Percentiles rank a stretch among this genome's conserved stretches.
Evolutionary conservation across 2,888 invertebrate species (phyloP).

Genomic region (Mellilla xanthometata): DNA sequence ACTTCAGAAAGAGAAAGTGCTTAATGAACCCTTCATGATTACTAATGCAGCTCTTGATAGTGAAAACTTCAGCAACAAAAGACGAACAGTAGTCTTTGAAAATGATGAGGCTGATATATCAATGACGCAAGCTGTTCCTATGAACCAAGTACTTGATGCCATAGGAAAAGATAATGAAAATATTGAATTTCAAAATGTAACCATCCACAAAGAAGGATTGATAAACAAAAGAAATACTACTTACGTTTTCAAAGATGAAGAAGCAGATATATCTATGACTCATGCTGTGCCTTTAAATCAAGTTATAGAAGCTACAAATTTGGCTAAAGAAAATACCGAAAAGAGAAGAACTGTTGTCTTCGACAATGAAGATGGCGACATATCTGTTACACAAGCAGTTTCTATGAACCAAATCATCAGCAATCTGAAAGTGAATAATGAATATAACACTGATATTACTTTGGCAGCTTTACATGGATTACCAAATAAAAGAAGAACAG

Average conservation of each 20-base stretch:
- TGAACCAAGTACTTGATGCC: background rate
- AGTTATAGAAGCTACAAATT: background rate
- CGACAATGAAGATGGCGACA: slow-evolving; percentile 18
- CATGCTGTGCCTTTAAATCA: slow-evolving; percentile 8
- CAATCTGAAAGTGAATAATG: background rate
- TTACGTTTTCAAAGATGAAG: slow-evolving; percentile 18
- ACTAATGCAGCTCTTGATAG: too few species aligned
- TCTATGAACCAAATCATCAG: slow-evolving; percentile 18
- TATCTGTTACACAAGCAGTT: slow-evolving; percentile 41
- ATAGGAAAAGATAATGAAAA: too few species aligned
- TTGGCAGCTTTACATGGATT: too few species aligned
- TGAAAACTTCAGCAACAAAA: slow-evolving; percentile 16
- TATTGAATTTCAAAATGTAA: too few species aligned
- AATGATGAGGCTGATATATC: slow-evolving; percentile 33
- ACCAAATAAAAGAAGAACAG: slow-evolving; percentile 25
- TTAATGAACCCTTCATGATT: too few species aligned
- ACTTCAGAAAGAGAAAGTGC: slow-evolving; percentile 8
- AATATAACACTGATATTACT: background rate
- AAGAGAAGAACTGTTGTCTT: slow-evolving; percentile 3
- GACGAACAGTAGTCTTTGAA: slow-evolving; percentile 30
- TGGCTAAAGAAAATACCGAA: background rate
- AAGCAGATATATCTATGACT: slow-evolving; percentile 17
- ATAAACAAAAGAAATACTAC: too few species aligned
- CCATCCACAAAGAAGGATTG: too few species aligned
- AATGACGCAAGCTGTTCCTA: slow-evolving; percentile 30